Conservation (phyloP, 2,888 invertebrate genomes). For the Pammene aurita region DNA sequence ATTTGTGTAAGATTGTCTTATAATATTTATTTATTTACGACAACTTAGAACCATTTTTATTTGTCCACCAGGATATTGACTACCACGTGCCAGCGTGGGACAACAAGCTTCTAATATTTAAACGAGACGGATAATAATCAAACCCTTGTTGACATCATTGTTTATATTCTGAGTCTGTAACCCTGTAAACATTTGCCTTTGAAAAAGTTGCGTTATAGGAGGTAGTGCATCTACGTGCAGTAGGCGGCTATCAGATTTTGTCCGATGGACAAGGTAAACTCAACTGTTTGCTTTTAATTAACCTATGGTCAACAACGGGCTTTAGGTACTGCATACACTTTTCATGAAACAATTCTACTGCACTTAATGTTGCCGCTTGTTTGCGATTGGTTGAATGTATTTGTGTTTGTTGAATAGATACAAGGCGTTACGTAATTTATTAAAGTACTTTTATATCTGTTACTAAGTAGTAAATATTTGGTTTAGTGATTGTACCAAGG, state of each 20-base stretch:
- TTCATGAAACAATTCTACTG: conserved; percentile 76
- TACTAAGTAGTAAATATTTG: too few species aligned
- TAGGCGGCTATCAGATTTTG: conserved; percentile 55
- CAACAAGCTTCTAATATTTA: conserved; percentile 10
- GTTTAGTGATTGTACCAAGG: too few species aligned
- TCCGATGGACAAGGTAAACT: conserved; percentile 69
- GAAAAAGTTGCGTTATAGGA: conserved; percentile 32
- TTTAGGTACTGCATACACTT: conserved; percentile 66
- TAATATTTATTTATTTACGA: too few species aligned
- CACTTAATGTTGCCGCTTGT: conserved; percentile 64
- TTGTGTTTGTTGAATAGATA: conserved; percentile 12
- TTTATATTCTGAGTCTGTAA: conserved; percentile 28
- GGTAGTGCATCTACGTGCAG: conserved; percentile 40
- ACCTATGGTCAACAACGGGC: conserved; percentile 73
- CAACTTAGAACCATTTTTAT: too few species aligned
- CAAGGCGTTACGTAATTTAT: neutral
- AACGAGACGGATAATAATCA: conserved; percentile 11
- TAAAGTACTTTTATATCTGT: too few species aligned
- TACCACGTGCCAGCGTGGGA: too few species aligned
- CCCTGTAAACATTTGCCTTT: conserved; percentile 26
- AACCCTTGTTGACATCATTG: conserved; percentile 12
- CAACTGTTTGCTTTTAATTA: conserved; percentile 79
- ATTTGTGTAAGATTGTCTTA: too few species aligned
- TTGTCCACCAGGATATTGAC: too few species aligned
- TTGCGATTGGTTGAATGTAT: conserved; percentile 45